These are phyloP conservation scores for Ptilorrhoa leucosticta DNA, from an alignment of 2,113 vertebrate species.

Conservation along the genomic window DNA sequence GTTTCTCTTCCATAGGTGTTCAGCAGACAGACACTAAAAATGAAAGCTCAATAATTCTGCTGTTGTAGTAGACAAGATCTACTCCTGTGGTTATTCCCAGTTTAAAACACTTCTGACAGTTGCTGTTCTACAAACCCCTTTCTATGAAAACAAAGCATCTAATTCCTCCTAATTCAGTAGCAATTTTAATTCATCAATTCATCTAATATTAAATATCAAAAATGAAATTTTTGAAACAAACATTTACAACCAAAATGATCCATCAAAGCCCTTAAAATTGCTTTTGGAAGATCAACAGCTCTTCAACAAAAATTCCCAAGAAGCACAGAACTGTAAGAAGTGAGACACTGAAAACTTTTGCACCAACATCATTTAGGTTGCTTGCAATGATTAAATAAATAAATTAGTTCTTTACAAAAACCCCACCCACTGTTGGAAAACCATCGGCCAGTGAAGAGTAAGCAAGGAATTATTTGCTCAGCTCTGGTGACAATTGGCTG, in stretches of 20 bases:
- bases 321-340: background rate
- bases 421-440: background rate
- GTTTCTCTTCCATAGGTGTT: background rate
- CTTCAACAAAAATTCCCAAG: background rate
- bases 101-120: background rate
- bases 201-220: background rate
- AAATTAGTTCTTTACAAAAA: background rate
- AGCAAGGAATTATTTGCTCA: slow-evolving; percentile 42
- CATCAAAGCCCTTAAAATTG: background rate
- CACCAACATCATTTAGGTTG: background rate
- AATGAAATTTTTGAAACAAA: background rate
- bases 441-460: background rate
- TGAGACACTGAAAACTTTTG: background rate
- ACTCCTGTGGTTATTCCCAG: background rate
- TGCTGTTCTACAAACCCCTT: background rate
- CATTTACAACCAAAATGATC: background rate
- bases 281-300: background rate
- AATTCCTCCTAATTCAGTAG: background rate
- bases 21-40: background rate
- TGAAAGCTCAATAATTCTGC: background rate
- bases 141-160: background rate
- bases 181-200: background rate
- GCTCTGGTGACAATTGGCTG: background rate
- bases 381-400: background rate
- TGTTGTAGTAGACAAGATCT: background rate